These are phyloP conservation scores for Uromys caudimaculatus DNA, from an alignment of 2,797 vertebrate species.

Conservation along the genomic window DNA sequence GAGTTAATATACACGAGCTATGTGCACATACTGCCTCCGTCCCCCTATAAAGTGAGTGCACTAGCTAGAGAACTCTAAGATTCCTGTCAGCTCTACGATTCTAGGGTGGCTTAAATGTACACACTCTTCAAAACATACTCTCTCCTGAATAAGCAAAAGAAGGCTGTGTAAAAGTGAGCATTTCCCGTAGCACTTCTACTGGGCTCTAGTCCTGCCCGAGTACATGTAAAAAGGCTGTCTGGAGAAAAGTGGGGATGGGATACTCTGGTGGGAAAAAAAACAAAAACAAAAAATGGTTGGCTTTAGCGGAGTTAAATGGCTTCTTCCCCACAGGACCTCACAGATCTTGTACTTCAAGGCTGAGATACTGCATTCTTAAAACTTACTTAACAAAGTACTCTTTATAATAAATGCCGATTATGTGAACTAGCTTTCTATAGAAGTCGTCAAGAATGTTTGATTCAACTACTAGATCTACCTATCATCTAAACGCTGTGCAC, in stretches of 20 bases:
- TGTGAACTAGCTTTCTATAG: neutral
- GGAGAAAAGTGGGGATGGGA: neutral
- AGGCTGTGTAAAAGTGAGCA: neutral
- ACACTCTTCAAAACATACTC: slow-evolving; percentile 3
- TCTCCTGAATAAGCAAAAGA: slow-evolving; percentile 6
- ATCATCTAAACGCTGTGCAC: slow-evolving; percentile 1
- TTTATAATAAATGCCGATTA: neutral
- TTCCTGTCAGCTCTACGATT: neutral
- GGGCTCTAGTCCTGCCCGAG: neutral
- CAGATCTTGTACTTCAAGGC: neutral
- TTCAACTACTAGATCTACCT: neutral
- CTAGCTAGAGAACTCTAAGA: neutral
- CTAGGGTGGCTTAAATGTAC: neutral
- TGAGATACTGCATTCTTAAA: neutral
- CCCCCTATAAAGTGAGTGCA: neutral
- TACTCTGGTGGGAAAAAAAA: neutral
- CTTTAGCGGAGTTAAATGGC: neutral
- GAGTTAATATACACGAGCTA: neutral
- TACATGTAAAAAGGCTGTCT: neutral
- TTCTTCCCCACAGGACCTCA: neutral
- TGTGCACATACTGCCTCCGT: neutral
- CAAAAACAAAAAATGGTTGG: neutral
- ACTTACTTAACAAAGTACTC: neutral
- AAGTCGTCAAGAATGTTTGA: neutral
- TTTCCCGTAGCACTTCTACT: neutral